Percentiles rank a stretch among this genome's conserved stretches.
Evolutionary conservation across 2,797 vertebrate species (phyloP).

Genomic region (Tinamus major): DNA sequence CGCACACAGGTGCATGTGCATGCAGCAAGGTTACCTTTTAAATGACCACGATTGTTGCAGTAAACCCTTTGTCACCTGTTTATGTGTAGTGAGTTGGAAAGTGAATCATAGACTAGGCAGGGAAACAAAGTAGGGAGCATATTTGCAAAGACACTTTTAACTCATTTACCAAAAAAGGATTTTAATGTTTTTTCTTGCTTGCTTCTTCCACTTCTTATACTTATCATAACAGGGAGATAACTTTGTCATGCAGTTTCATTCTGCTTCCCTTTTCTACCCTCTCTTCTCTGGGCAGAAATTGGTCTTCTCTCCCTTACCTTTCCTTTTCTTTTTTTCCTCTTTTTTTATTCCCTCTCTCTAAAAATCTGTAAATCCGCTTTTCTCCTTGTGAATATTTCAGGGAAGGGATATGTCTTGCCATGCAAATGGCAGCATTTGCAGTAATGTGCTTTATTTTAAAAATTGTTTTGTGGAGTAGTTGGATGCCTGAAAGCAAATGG

Average conservation of each 20-base stretch:
- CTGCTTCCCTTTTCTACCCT: background rate
- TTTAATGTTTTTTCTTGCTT: background rate
- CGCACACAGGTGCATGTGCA: background rate
- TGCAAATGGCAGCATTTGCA: background rate
- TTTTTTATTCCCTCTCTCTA: background rate
- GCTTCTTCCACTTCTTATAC: background rate
- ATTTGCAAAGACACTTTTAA: background rate
- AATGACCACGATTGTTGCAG: background rate
- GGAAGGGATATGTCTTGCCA: background rate
- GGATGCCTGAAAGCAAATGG: background rate
- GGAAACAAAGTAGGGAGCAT: background rate
- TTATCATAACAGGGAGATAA: background rate
- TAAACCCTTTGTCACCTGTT: background rate
- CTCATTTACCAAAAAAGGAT: background rate
- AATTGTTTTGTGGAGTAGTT: background rate
- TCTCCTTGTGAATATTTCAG: accelerated
- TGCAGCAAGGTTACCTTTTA: background rate
- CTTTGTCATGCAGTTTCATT: background rate
- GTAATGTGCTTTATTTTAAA: background rate
- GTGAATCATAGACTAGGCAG: background rate
- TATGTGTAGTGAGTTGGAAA: background rate
- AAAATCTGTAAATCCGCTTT: background rate
- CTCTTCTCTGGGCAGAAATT: background rate
- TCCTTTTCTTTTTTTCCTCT: background rate
- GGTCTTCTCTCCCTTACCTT: background rate